phyloP scores from a whole-genome alignment of 1,140 invertebrate genomes.

The Palaemon carinicauda region DNA sequence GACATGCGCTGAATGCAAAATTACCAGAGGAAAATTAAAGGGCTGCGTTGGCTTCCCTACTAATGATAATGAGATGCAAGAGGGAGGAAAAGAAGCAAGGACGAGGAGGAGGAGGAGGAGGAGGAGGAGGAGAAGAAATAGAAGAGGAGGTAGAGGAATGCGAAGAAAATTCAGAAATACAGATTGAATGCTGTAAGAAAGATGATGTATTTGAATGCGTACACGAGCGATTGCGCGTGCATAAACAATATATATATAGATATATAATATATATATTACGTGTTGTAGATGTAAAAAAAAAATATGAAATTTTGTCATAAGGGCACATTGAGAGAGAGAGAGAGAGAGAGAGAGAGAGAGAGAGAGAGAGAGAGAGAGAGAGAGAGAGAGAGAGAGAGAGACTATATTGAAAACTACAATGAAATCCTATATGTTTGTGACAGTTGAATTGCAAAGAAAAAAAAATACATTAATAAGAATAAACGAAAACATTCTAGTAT shows the following conservation, averaged over 20 bases:
- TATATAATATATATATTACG: no score
- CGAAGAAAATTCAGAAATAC: neutral
- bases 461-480: neutral
- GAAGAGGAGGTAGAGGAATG: neutral
- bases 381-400: neutral
- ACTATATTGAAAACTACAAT: no score
- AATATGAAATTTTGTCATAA: no score
- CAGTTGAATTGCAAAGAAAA: no score
- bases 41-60: conserved; percentile 41
- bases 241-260: no score
- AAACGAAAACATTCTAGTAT: neutral
- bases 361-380: neutral
- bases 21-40: conserved; percentile 53
- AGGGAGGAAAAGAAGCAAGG: conserved; percentile 20
- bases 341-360: neutral
- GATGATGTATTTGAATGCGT: no score
- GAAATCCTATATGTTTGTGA: no score
- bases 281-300: no score
- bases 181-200: no score
- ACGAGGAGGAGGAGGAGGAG: neutral
- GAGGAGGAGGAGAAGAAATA: neutral
- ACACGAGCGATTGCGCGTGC: no score
- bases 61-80: conserved; percentile 54
- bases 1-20: conserved; percentile 53
- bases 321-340: neutral